Evolutionary conservation across 2,113 vertebrate genomes (phyloP), one percentile per base, ranked within the genome.

Genomic region (Mesembrinibis cayennensis): DNA sequence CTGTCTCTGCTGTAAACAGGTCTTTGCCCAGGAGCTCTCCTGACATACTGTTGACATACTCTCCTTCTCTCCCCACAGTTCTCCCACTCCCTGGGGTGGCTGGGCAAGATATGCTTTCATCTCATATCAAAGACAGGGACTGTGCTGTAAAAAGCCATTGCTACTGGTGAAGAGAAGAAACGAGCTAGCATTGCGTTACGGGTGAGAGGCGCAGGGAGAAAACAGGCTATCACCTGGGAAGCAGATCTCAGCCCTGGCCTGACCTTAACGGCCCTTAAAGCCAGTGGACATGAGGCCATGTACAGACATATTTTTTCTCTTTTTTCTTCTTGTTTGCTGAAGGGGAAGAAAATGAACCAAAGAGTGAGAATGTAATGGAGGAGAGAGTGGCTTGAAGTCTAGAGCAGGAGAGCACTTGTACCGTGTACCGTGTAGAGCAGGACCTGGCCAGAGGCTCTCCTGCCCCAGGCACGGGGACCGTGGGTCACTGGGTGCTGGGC

Each of bases 181-280:
- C 0, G 4, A 50, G 72, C 36, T 17, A 36, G n/a, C 27, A 38
- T 26, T 0, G 2, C 1, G 2, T 16, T 55, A 9, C 1, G 47
- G 63, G 61, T n/a, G 79, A 74, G 79, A 11, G 18, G 38, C 1
- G 3, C 29, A 17, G 67, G 79, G 34, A 62, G 25, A 56, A 56
- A 52, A 45, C 42, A 23, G 66, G 61, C 72, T 8, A 3, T 38
- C n/a, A 16, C 47, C 59, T 6, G 9, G 32, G 50, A 49, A 32
- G 49, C 0, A 11, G 42, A 56, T 50, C 89, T 56, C 74, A 58
- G 66, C 84, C 59, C 79, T 19, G 20, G 47, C 61, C 79, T 19
- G 29, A 50, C 26, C 72, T n/a, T 26, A 26, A 3, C 34, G 36
- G 67, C 36, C 36, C 38, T 12, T 45, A 40, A 34, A 52, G 67